Percentiles rank a stretch among this genome's conserved stretches.
These are phyloP conservation scores for Calephelis nemesis DNA, from an alignment of 1,140 invertebrate species.

Conservation along the genomic window DNA sequence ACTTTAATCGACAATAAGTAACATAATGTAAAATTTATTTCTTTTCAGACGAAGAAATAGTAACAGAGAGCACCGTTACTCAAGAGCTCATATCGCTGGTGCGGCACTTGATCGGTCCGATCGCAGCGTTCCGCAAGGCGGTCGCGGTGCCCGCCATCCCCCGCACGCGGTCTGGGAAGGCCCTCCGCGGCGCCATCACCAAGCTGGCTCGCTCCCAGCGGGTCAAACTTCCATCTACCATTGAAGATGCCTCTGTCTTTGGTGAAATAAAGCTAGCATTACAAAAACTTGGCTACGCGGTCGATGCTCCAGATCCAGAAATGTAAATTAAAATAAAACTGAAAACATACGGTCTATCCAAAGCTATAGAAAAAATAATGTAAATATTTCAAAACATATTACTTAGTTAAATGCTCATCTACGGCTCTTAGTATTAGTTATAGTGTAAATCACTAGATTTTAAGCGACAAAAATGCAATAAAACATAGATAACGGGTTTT, in stretches of 20 bases:
- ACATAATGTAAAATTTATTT: neutral
- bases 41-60: constrained; percentile 65
- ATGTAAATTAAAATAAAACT: constrained; percentile 23
- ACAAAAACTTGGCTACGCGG: constrained; percentile 87
- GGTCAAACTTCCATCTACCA: constrained; percentile 90
- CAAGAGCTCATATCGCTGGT: constrained; percentile 86
- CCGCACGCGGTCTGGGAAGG: constrained; percentile 89
- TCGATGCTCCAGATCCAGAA: constrained; percentile 84
- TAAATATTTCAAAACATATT: too few relatives aligned
- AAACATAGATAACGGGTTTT: too few relatives aligned
- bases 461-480: too few relatives aligned
- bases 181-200: constrained; percentile 90
- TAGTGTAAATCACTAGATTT: too few relatives aligned
- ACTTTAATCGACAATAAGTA: neutral
- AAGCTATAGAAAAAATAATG: too few relatives aligned
- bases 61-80: constrained; percentile 59
- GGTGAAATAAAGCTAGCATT: constrained; percentile 86
- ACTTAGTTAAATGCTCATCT: too few relatives aligned
- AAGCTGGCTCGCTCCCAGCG: constrained; percentile 89
- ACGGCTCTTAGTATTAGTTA: too few relatives aligned
- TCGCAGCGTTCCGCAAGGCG: constrained; percentile 90
- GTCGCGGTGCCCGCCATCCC: constrained; percentile 89
- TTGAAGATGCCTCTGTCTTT: constrained; percentile 93
- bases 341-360: too few relatives aligned
- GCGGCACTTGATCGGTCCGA: constrained; percentile 90